These are phyloP conservation scores for zebrafish (Danio rerio) DNA, from an alignment of 2,113 vertebrate genomes.

Conservation along the genomic window GRCz12tu NC_133194.1:42505501-42506000, in stretches of 20 bases:
- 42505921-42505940: neutral
- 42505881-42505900: neutral
- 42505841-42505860: neutral
- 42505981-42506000: neutral
- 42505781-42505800: neutral
- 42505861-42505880: neutral
- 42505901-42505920: too few relatives aligned
- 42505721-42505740: neutral
- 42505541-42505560: neutral
- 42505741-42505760: neutral
- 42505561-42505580: neutral
- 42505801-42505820: neutral
- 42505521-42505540: neutral
- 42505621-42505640: neutral
- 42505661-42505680: neutral
- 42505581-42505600: slow-evolving; percentile 8
- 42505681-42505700: neutral
- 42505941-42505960: neutral
- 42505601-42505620: neutral
- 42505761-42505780: neutral
- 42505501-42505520: neutral
- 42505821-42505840: neutral
- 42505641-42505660: neutral
- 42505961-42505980: neutral
- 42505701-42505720: neutral